Conservation (phyloP, 2,113 vertebrate genomes). For the Arvicanthis niloticus region DNA sequence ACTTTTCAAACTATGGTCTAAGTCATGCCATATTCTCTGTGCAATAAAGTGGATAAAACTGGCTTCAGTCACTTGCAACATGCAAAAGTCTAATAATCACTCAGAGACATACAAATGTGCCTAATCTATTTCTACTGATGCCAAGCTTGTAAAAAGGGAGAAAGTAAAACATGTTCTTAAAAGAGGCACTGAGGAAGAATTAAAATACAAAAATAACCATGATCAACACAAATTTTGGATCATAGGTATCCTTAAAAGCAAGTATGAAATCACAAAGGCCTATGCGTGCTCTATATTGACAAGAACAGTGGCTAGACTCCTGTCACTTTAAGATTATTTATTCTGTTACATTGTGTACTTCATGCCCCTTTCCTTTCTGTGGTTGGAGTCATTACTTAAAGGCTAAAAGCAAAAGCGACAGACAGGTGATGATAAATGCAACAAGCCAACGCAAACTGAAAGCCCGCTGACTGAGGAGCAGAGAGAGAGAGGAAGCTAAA, state of each 20-base stretch:
- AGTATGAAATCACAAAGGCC: not conserved
- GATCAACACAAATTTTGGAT: not conserved
- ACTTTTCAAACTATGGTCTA: not conserved
- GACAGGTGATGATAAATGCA: not conserved
- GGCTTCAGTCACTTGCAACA: not conserved
- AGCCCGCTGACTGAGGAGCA: not conserved
- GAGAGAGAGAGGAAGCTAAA: not conserved
- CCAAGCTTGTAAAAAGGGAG: not conserved
- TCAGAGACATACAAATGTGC: not conserved
- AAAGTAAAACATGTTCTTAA: not conserved
- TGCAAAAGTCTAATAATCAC: not conserved
- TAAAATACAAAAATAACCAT: conserved; percentile 4
- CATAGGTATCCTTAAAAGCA: not conserved
- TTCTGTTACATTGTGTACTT: not conserved
- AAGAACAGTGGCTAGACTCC: not conserved
- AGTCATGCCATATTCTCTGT: not conserved
- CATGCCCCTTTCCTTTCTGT: not conserved
- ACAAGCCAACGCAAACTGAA: not conserved
- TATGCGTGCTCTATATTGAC: not conserved
- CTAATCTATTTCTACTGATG: not conserved
- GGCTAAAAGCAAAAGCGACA: not conserved
- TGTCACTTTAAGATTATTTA: conserved; percentile 10
- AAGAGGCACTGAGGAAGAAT: not conserved
- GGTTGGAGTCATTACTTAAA: conserved; percentile 3
- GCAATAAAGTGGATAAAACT: not conserved